Evolutionary conservation across 2,113 vertebrate species (phyloP).

Genomic region (Oncorhynchus kisutch): DNA sequence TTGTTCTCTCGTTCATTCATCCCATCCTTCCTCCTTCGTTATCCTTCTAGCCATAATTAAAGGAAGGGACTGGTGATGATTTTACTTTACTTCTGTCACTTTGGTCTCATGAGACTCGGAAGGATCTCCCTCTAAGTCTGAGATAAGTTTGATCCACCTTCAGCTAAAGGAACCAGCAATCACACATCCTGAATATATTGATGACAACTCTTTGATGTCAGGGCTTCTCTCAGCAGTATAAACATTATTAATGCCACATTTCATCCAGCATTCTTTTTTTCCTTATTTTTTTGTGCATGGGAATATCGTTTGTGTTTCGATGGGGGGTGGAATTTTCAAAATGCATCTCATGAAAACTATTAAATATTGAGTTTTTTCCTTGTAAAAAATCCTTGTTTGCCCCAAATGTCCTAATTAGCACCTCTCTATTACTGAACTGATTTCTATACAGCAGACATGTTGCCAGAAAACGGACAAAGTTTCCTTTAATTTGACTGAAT

Average conservation of each 20-base stretch:
- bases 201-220: not conserved
- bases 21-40: slow-evolving; percentile 21
- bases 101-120: not conserved
- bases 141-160: slow-evolving; percentile 3
- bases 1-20: too few relatives aligned
- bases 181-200: slow-evolving; percentile 16
- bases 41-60: slow-evolving; percentile 32
- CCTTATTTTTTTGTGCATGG: not conserved
- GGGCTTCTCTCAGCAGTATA: not conserved
- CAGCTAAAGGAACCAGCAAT: not conserved
- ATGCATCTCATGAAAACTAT: not conserved
- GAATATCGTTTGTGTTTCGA: not conserved
- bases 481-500: not conserved
- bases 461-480: not conserved
- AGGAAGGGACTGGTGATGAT: slow-evolving; percentile 10
- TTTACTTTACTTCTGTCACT: slow-evolving; percentile 30
- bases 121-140: slow-evolving; percentile 2
- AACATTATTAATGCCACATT: slow-evolving; percentile 13
- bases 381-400: not conserved
- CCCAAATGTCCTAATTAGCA: not conserved
- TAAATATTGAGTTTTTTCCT: not conserved
- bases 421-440: not conserved
- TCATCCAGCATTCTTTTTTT: not conserved
- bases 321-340: not conserved
- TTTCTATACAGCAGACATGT: not conserved